Evolutionary conservation across 2,888 invertebrate species (phyloP).

Genomic region (Boloria euphrosyne): DNA sequence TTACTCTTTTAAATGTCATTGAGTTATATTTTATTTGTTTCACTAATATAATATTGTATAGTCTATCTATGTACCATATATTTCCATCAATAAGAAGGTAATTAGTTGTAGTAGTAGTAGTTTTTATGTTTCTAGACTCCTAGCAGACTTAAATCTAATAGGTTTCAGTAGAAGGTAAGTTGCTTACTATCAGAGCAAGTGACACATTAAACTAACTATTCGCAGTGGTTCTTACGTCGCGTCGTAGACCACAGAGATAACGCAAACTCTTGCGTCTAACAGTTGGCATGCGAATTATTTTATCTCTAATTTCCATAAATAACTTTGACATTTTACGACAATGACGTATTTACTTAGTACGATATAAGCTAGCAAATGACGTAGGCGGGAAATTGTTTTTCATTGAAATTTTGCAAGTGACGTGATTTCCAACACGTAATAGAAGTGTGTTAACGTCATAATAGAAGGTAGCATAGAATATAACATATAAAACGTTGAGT

Average conservation of each 20-base stretch:
- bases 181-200: neutral
- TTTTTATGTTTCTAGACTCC: no score
- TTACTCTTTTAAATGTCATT: no score
- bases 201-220: slow-evolving; percentile 2
- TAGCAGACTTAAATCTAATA: neutral
- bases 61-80: no score
- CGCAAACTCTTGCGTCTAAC: neutral
- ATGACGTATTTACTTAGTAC: slow-evolving; percentile 1
- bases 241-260: neutral
- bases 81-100: no score
- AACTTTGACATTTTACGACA: neutral
- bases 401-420: slow-evolving; percentile 6
- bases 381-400: neutral
- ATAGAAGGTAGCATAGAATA: neutral
- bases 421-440: slow-evolving; percentile 14
- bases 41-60: no score
- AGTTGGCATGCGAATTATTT: neutral
- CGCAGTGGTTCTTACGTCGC: neutral
- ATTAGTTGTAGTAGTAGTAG: no score
- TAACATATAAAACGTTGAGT: neutral
- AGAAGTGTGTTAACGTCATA: slow-evolving; percentile 1
- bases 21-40: no score
- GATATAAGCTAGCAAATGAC: neutral
- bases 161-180: neutral
- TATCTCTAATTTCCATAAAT: slow-evolving; percentile 4